A percentile compares a stretch with the other conserved stretches of the same genome.
Evolutionary conservation across 2,113 vertebrate genomes (phyloP).

Genomic region (Embiotoca jacksoni): DNA sequence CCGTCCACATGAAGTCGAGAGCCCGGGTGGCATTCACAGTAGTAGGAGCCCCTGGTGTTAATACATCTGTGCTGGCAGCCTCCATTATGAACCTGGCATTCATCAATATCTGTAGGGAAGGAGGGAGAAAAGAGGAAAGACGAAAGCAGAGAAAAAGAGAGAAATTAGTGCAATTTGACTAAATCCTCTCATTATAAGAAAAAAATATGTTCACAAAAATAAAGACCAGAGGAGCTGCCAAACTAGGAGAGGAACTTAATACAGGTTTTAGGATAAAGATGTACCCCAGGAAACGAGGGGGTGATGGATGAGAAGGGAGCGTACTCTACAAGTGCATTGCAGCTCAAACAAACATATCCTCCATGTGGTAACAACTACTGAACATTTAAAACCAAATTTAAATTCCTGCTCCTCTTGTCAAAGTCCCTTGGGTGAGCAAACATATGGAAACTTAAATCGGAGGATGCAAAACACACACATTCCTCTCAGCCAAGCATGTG

Average conservation of each 20-base stretch:
- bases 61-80: slow-evolving; percentile 97
- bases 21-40: slow-evolving; percentile 90
- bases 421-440: slow-evolving; percentile 46
- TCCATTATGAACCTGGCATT: slow-evolving; percentile 93
- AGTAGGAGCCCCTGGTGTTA: slow-evolving; percentile 92
- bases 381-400: slow-evolving; percentile 75
- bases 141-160: slow-evolving; percentile 1
- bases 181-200: slow-evolving; percentile 66
- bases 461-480: slow-evolving; percentile 63
- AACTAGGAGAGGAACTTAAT: slow-evolving; percentile 29
- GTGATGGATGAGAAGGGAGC: slow-evolving; percentile 70
- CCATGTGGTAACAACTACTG: slow-evolving; percentile 80
- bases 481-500: slow-evolving; percentile 34
- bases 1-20: slow-evolving; percentile 91
- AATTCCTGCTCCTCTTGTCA: slow-evolving; percentile 67
- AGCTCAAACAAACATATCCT: slow-evolving; percentile 65
- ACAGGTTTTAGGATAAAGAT: slow-evolving; percentile 50
- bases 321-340: slow-evolving; percentile 43
- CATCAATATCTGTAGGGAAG: slow-evolving; percentile 89
- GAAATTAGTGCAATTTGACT: slow-evolving; percentile 58
- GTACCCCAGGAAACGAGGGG: slow-evolving; percentile 31
- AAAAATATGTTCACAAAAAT: slow-evolving; percentile 19
- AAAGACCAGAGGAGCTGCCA: slow-evolving; percentile 40
- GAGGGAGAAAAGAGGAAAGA: background rate
- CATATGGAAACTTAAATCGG: slow-evolving; percentile 62